phyloP scores from a whole-genome alignment of 2,888 invertebrate species.

The Cotesia congregata region DNA sequence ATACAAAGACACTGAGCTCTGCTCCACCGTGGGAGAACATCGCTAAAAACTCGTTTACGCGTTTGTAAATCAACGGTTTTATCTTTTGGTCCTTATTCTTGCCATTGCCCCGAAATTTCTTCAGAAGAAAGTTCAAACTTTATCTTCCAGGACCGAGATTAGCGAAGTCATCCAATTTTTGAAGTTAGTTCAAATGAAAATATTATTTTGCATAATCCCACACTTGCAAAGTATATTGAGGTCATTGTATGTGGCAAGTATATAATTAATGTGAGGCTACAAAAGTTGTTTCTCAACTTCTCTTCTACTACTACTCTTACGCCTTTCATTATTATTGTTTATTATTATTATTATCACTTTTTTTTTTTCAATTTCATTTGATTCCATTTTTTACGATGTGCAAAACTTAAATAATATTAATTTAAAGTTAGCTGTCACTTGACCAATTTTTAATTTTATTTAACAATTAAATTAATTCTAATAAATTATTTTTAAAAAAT shows the following conservation, averaged over 20 bases:
- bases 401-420: background rate
- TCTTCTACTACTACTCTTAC: background rate
- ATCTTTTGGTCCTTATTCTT: background rate
- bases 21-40: constrained; percentile 23
- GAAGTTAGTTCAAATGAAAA: background rate
- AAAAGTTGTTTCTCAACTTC: constrained; percentile 18
- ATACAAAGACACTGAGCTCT: background rate
- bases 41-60: constrained; percentile 24
- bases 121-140: background rate
- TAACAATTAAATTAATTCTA: too few relatives aligned
- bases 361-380: background rate
- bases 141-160: too few relatives aligned
- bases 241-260: constrained; percentile 26
- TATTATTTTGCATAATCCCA: constrained; percentile 17
- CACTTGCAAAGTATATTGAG: constrained; percentile 20
- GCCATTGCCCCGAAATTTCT: background rate
- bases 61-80: constrained; percentile 14
- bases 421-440: too few relatives aligned
- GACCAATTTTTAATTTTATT: too few relatives aligned
- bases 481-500: too few relatives aligned
- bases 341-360: constrained; percentile 16
- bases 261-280: constrained; percentile 17
- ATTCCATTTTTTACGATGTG: background rate
- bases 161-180: background rate
- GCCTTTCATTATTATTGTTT: constrained; percentile 6